These are phyloP conservation scores for Petrosia ficiformis DNA, from an alignment of 37 sponge, comb jelly and placozoan genomes.

Conservation along the genomic window DNA sequence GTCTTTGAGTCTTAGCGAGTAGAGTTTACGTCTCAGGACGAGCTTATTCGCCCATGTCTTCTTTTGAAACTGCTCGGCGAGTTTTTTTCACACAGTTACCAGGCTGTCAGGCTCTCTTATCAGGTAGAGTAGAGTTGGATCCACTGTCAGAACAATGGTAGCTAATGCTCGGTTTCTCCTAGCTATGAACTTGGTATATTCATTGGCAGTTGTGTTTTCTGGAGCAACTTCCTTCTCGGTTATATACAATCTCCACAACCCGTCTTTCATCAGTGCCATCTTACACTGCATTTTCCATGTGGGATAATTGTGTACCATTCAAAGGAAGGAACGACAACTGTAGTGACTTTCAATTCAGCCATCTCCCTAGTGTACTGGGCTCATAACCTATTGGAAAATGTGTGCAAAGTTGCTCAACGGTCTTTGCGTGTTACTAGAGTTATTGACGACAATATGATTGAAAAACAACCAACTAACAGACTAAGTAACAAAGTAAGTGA, in stretches of 20 bases:
- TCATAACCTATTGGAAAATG: too few species aligned
- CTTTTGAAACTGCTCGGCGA: conserved; percentile 51
- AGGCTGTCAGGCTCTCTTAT: conserved; percentile 52
- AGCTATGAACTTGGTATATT: conserved; percentile 25
- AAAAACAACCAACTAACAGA: too few species aligned
- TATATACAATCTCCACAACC: background rate
- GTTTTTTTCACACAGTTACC: conserved; percentile 46
- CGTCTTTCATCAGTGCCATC: background rate
- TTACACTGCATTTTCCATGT: background rate
- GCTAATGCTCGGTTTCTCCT: conserved; percentile 42
- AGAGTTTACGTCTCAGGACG: conserved; percentile 23
- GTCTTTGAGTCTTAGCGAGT: conserved; percentile 42
- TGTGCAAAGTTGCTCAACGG: too few species aligned
- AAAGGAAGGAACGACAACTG: too few species aligned
- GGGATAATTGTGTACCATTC: too few species aligned
- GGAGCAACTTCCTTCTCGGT: background rate
- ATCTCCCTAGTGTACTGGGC: too few species aligned
- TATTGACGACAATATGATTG: too few species aligned
- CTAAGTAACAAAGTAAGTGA: too few species aligned
- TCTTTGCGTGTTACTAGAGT: too few species aligned
- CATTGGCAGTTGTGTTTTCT: conserved; percentile 6
- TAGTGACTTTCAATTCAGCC: too few species aligned
- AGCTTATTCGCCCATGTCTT: conserved; percentile 57
- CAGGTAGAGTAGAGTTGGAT: conserved; percentile 38
- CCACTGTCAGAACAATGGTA: conserved; percentile 47